phyloP scores from a whole-genome alignment of 1,140 invertebrate genomes.

The Brachionus plicatilis region DNA sequence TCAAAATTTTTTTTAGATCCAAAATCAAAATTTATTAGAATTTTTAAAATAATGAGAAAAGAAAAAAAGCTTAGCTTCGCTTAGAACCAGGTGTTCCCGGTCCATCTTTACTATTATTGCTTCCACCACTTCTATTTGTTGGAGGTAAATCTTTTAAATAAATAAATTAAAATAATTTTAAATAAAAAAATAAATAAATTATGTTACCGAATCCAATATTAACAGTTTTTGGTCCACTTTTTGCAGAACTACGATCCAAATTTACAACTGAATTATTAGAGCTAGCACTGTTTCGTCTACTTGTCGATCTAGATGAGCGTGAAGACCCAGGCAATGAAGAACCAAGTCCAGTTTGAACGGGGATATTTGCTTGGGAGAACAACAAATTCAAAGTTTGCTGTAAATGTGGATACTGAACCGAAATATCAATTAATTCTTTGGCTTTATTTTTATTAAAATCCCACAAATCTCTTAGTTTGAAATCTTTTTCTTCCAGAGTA shows the following conservation, averaged over 20 bases:
- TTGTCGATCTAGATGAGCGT: constrained; percentile 23
- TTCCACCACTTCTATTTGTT: not conserved
- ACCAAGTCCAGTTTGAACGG: not conserved
- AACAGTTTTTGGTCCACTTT: not conserved
- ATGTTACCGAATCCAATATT: constrained; percentile 29
- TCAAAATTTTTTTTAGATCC: not conserved
- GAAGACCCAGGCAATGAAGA: constrained; percentile 10
- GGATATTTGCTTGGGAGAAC: constrained; percentile 32
- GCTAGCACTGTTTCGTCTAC: constrained; percentile 28
- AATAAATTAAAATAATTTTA: not conserved
- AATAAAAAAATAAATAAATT: not conserved
- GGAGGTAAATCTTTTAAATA: constrained; percentile 18
- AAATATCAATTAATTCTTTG: constrained; percentile 38
- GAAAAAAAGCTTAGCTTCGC: not conserved
- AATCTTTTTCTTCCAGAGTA: constrained; percentile 35
- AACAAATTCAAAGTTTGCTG: constrained; percentile 35
- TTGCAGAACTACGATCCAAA: not conserved
- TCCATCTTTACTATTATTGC: constrained; percentile 9
- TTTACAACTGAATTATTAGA: constrained; percentile 12
- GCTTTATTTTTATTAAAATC: constrained; percentile 46
- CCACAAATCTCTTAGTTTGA: constrained; percentile 14
- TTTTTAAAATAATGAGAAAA: not conserved
- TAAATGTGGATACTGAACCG: constrained; percentile 19
- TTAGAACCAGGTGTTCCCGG: not conserved
- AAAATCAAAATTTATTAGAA: not conserved